A percentile compares a stretch with the other conserved stretches of the same genome.
Evolutionary conservation across 2,113 vertebrate genomes (phyloP).

Genomic region (Anoura caudifer): DNA sequence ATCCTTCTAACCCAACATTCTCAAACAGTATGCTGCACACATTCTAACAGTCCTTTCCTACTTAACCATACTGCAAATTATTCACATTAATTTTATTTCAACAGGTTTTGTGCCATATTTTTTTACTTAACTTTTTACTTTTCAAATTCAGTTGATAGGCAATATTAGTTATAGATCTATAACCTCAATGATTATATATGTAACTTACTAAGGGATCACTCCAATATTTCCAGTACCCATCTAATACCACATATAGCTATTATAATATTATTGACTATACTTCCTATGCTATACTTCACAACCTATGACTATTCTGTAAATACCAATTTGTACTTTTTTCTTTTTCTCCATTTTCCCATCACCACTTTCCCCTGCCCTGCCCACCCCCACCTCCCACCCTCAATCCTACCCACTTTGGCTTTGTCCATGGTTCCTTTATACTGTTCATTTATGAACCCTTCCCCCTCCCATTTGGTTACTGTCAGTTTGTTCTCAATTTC

Average conservation of each 20-base stretch:
- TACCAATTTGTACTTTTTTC: not conserved
- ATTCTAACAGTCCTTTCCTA: not conserved
- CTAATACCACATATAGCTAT: not conserved
- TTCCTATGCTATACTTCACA: not conserved
- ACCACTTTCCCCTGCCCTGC: no score
- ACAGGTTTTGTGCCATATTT: not conserved
- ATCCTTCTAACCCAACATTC: not conserved
- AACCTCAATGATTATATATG: not conserved
- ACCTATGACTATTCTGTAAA: not conserved
- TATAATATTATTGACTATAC: not conserved
- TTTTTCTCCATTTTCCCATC: no score
- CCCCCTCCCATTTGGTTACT: no score
- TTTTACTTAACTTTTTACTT: not conserved
- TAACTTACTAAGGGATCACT: not conserved
- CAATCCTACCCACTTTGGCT: no score
- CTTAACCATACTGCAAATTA: not conserved
- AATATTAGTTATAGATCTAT: not conserved
- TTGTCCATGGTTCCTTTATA: no score
- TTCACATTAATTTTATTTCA: not conserved
- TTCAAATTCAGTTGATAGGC: not conserved
- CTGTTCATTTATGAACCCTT: no score
- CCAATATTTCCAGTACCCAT: not conserved
- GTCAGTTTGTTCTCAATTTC: no score
- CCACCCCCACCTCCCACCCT: no score
- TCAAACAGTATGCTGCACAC: not conserved